Percentiles rank a stretch among this genome's conserved stretches.
Conservation (phyloP, 2,797 vertebrate genomes). For the Pogonophryne albipinna region DNA sequence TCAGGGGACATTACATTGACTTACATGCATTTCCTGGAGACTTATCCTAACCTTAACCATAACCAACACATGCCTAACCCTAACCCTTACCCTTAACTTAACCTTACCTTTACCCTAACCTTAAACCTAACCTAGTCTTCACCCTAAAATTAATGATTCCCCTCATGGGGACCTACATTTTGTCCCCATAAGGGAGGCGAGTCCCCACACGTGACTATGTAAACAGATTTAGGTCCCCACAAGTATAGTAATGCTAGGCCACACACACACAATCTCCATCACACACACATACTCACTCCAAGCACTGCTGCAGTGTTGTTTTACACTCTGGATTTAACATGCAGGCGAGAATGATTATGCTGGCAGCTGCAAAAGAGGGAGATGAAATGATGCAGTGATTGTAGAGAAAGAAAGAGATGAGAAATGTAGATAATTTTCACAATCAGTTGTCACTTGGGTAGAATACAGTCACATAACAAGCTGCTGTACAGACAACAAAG, state of each 20-base stretch:
- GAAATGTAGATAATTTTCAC: constrained; percentile 35
- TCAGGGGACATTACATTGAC: too few species aligned
- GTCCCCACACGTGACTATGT: too few species aligned
- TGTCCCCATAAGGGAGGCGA: too few species aligned
- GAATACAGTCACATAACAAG: constrained; percentile 13
- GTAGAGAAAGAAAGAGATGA: constrained; percentile 31
- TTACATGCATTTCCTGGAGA: too few species aligned
- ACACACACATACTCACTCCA: constrained; percentile 16
- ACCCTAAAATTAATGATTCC: too few species aligned
- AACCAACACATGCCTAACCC: too few species aligned
- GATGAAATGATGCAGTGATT: constrained; percentile 49
- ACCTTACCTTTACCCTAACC: too few species aligned
- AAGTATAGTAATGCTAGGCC: not conserved
- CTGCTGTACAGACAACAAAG: constrained; percentile 9
- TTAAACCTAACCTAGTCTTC: too few species aligned
- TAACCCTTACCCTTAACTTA: too few species aligned
- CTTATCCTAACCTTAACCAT: too few species aligned
- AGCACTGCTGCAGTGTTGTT: constrained; percentile 42
- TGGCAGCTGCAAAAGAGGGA: constrained; percentile 52
- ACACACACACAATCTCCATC: not conserved
- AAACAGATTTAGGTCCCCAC: too few species aligned
- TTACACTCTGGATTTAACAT: constrained; percentile 27
- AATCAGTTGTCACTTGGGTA: constrained; percentile 19
- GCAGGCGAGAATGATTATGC: constrained; percentile 66
- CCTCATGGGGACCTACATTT: too few species aligned